These are phyloP conservation scores for Nibea coibor DNA, from an alignment of 2,113 vertebrate genomes.

Conservation along the genomic window DNA sequence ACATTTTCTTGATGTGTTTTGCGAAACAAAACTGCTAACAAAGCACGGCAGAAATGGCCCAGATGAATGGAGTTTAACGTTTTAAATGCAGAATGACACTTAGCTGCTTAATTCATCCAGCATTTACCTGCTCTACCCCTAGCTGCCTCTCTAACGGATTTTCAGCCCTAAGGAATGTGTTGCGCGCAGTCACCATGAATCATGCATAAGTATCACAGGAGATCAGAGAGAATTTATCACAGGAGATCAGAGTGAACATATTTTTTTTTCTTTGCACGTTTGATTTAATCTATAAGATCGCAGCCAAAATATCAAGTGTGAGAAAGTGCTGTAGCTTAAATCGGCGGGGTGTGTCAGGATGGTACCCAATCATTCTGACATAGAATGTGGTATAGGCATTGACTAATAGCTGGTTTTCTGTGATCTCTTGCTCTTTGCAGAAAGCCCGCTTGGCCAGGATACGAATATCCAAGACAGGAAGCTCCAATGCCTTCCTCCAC, in stretches of 20 bases:
- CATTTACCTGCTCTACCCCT: conserved; percentile 37
- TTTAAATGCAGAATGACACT: conserved; percentile 44
- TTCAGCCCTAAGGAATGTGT: conserved; percentile 56
- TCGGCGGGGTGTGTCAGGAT: conserved; percentile 45
- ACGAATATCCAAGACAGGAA: conserved; percentile 93
- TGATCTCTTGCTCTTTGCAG: conserved; percentile 80
- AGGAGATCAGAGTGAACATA: conserved; percentile 67
- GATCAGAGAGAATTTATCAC: conserved; percentile 73
- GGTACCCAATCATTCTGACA: conserved; percentile 41
- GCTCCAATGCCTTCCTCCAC: conserved; percentile 92
- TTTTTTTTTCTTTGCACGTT: conserved; percentile 58
- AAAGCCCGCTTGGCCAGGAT: conserved; percentile 97
- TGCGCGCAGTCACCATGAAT: conserved; percentile 65
- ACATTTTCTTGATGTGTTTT: conserved; percentile 46
- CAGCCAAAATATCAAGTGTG: conserved; percentile 53
- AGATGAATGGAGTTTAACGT: conserved; percentile 9
- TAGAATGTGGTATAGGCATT: conserved; percentile 4
- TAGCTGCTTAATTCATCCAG: conserved; percentile 34
- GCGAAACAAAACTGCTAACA: conserved; percentile 17
- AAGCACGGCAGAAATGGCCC: conserved; percentile 4
- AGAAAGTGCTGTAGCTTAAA: conserved; percentile 47
- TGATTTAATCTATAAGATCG: conserved; percentile 64
- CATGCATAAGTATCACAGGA: conserved; percentile 66
- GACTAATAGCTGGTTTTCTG: conserved; percentile 45
- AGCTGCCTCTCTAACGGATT: conserved; percentile 48